Conservation (phyloP, 2,888 invertebrate genomes). For the Neoascia interrupta region DNA sequence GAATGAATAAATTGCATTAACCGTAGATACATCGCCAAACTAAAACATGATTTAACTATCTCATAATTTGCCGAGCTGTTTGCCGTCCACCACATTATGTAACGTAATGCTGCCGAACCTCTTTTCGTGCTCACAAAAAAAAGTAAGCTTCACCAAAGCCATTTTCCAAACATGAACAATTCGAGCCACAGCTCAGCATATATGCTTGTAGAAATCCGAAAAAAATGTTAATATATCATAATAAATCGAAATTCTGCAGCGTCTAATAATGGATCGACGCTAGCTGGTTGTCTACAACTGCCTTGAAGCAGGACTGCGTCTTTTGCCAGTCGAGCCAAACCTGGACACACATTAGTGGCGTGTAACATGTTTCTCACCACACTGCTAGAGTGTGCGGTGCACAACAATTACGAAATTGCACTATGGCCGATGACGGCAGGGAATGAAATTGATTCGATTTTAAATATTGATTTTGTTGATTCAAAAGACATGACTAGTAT, state of each 20-base stretch:
- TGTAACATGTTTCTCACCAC: constrained; percentile 62
- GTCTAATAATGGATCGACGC: constrained; percentile 64
- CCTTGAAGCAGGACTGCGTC: constrained; percentile 34
- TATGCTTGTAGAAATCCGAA: constrained; percentile 11
- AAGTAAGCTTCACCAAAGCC: constrained; percentile 16
- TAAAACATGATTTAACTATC: constrained; percentile 67
- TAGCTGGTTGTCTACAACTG: constrained; percentile 23
- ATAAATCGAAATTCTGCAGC: constrained; percentile 65
- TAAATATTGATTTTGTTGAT: constrained; percentile 79
- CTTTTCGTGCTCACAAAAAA: constrained; percentile 9
- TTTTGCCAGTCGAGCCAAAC: constrained; percentile 21
- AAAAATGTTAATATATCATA: constrained; percentile 61
- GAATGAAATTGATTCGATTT: constrained; percentile 78
- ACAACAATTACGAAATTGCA: constrained; percentile 29
- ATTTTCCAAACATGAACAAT: constrained; percentile 35
- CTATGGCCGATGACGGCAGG: constrained; percentile 10
- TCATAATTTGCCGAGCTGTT: constrained; percentile 61
- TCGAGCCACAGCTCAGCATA: background rate
- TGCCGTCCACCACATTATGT: constrained; percentile 14
- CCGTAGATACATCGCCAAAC: constrained; percentile 52
- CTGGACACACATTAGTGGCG: constrained; percentile 41
- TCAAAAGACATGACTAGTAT: constrained; percentile 74
- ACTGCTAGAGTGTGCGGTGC: constrained; percentile 6
- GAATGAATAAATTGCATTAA: constrained; percentile 67
- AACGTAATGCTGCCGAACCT: constrained; percentile 24